Evolutionary conservation across 2,888 invertebrate genomes (phyloP), one percentile per base, ranked within the genome.

Genomic region (Clusia tigrina): DNA sequence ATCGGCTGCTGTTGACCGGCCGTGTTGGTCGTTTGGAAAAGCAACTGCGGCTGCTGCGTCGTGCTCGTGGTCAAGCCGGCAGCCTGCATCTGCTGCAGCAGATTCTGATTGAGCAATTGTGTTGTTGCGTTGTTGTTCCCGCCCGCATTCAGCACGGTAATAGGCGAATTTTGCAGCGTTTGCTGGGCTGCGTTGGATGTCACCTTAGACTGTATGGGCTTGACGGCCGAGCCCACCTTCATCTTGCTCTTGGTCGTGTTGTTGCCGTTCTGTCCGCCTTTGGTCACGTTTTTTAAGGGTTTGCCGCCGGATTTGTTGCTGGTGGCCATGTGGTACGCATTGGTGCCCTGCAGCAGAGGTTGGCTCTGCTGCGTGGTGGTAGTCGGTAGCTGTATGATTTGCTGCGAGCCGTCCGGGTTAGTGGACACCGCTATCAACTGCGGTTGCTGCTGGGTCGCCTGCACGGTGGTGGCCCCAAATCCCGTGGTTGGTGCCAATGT

Each of bases 391-490:
- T 80, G 80, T 53, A 80, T 81, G 6, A 80, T 76, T 54, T 80
- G 78, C 42, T 81, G 78, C 0, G 77, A 76, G 2, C 77, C 77
- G 67, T 79, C 78, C 2, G 78, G 70, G 69, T 78, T 74, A 0
- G 81, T 76, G 18, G 79, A 77, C 0, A 80, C 70, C 1, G 80
- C 81, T 32, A 80, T 78, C 17, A 80, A 57, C 60, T 80, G 80
- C 1, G 70, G 67, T 0, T 79, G 78, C 17, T 77, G 76, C 25
- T 75, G 67, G 12, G 58, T 54, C 3, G 60, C 55, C 17, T 67
- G 57, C 20, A 62, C 62, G 5, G 61, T 38, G 22, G 64, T 60
- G 9, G 66, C 54, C 10, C 60, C 60, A 18, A 60, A 56, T 15
- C 17, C 26, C 1, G 69, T 67, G 0, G 72, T 69, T 1, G 79